Base-by-base conservation (phyloP, 2,797 vertebrate species). In the Macroramphosus scolopax region DNA sequence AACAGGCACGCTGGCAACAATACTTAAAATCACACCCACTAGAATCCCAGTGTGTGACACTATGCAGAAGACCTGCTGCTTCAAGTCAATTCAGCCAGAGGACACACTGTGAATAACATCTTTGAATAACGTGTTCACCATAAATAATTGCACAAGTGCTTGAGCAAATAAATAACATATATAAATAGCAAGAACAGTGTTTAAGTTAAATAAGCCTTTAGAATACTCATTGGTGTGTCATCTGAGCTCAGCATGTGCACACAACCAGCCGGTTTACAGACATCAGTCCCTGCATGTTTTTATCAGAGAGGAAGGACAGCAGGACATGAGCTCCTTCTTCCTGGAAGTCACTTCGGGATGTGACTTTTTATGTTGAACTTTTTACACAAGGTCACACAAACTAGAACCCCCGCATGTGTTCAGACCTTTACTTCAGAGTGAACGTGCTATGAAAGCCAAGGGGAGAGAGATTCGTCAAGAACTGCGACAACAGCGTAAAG, bases 151-250 rank as follows among this genome's bases (percentile, higher is more conserved):
- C 15, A 28, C 2, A 65, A 51, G 37, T 63, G 52, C 16, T 44
- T 40, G 2, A 41, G 31, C 61, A 46, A 48, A 72, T 74, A 62
- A 61, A 55, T 72, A 51, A 48, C n/a, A 39, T 48, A 15, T 12
- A 61, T 47, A 47, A 36, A 50, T 55, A 68, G 5, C 29, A 46
- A 41, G n/a, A 74, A 59, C 63, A 25, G 6, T 18, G 39, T 51
- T 17, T 5, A 36, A n/a, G 16, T 38, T 30, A 36, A 71, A 46
- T 8, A 26, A 12, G 24, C 10, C 11, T 18, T 49, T n/a, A n/a
- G n/a, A n/a, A n/a, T n/a, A n/a, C n/a, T n/a, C n/a, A n/a, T n/a
- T n/a, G n/a, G n/a, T n/a, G n/a, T n/a, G n/a, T n/a, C n/a, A n/a
- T n/a, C n/a, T n/a, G n/a, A n/a, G n/a, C n/a, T n/a, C n/a, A n/a